phyloP scores from a whole-genome alignment of 2,888 invertebrate species.

The Andrena marginata region DNA sequence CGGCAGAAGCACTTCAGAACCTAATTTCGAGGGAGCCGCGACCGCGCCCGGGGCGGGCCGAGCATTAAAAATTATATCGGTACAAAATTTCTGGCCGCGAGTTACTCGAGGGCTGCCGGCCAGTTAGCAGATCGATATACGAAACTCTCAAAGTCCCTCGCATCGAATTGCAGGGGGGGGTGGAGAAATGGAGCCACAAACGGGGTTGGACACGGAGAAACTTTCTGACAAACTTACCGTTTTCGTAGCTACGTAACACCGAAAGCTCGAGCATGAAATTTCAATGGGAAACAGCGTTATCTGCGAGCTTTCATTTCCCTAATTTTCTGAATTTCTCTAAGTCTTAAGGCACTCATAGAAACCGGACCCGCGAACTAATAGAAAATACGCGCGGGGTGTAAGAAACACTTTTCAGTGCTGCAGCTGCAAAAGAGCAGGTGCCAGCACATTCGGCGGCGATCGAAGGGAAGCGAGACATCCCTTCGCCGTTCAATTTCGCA shows the following conservation, averaged over 20 bases:
- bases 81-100: neutral
- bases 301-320: no score
- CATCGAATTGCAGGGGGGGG: slow-evolving; percentile 2
- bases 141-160: neutral
- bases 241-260: neutral
- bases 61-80: neutral
- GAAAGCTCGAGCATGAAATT: neutral
- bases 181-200: slow-evolving; percentile 21
- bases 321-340: no score
- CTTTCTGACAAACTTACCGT: slow-evolving; percentile 15
- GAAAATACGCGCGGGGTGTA: no score
- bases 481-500: neutral
- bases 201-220: slow-evolving; percentile 17
- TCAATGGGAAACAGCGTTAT: no score
- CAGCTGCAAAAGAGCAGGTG: no score
- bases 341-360: no score
- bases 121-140: neutral
- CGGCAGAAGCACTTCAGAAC: slow-evolving; percentile 23
- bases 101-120: neutral
- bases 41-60: neutral
- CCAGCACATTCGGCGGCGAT: neutral
- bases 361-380: no score
- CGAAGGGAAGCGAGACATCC: neutral
- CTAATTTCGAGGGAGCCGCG: slow-evolving; percentile 34
- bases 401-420: no score